Evolutionary conservation across 2,888 invertebrate genomes (phyloP), one percentile per base, ranked within the genome.

Genomic region (Graphium colonna): DNA sequence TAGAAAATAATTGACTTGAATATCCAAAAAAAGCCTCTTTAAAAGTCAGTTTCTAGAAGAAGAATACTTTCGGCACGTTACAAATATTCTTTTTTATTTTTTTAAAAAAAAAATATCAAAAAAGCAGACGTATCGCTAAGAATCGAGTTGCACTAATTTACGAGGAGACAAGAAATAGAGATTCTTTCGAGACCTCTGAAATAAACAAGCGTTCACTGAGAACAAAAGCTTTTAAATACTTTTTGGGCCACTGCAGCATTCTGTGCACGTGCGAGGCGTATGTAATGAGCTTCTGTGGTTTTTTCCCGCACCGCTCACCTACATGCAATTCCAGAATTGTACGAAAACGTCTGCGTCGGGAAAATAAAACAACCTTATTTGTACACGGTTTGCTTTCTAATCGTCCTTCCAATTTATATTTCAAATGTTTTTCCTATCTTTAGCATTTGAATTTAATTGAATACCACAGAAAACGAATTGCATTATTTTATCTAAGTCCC

Each of bases 201-300:
- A 15, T 39, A 49, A 49, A 54, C 53, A 54, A 49, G 12, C 18
- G 16, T 40, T 40, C 40, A 54, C 33, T 26, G 36, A 49, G 44
- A 42, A 45, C 45, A 31, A 49, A 45, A 53, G 52, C 54, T 49
- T 49, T 49, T 49, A 49, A 54, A 49, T 54, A 54, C 43, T 49
- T 54, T 53, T 48, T 40, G 49, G 45, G 44, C 40, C 54, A 44
- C 45, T 54, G 54, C 49, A 49, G 44, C 40, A 44, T 44, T 38
- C 54, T 21, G 21, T 43, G 42, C 54, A 49, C 54, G 54, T 54
- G 49, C 33, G 54, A 33, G 44, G 49, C 49, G 49, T 49, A 49
- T 38, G 33, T 45, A 54, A 54, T 54, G 49, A 50, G 49, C 49
- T 54, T 39, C 49, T 49, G 54, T 31, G 54, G 54, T 54, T 45